Evolutionary conservation across 2,797 vertebrate genomes (phyloP).

Genomic region (Neomorphus geoffroyi): DNA sequence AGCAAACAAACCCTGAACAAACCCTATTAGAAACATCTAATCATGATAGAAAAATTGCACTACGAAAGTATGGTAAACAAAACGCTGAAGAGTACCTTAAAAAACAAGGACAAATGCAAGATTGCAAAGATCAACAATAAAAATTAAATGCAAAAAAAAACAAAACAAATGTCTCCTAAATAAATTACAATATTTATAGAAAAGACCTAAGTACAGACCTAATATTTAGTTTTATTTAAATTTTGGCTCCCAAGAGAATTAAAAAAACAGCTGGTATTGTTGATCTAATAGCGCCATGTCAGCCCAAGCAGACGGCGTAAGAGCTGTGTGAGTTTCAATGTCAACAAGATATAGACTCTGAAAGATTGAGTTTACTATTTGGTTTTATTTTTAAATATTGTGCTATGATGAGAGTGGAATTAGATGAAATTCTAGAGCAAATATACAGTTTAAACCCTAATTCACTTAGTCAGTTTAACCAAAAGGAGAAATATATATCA

Average conservation of each 20-base stretch:
- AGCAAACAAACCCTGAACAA: neutral
- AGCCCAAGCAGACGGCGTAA: conserved; percentile 49
- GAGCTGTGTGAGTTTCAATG: conserved; percentile 72
- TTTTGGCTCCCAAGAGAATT: conserved; percentile 80
- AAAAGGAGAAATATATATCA: conserved; percentile 14
- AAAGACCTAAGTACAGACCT: conserved; percentile 78
- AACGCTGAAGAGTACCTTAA: conserved; percentile 48
- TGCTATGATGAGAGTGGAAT: conserved; percentile 55
- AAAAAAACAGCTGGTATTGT: conserved; percentile 78
- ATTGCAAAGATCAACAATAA: conserved; percentile 60
- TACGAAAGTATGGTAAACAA: conserved; percentile 33
- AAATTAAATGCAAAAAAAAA: conserved; percentile 46
- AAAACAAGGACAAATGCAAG: conserved; percentile 38
- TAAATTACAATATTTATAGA: conserved; percentile 78
- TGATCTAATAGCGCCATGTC: conserved; percentile 74
- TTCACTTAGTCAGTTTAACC: neutral
- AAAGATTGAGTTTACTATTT: conserved; percentile 67
- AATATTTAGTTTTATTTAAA: conserved; percentile 84
- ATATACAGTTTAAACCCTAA: conserved; percentile 46
- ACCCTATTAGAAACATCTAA: conserved; percentile 6
- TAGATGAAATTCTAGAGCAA: conserved; percentile 64
- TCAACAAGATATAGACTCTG: conserved; percentile 70
- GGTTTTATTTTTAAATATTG: conserved; percentile 71
- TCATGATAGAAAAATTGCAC: conserved; percentile 32
- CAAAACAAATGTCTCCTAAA: conserved; percentile 69